Evolutionary conservation across 1,140 invertebrate species (phyloP), one percentile per base, ranked within the genome.

Genomic region (Carposina sasakii): DNA sequence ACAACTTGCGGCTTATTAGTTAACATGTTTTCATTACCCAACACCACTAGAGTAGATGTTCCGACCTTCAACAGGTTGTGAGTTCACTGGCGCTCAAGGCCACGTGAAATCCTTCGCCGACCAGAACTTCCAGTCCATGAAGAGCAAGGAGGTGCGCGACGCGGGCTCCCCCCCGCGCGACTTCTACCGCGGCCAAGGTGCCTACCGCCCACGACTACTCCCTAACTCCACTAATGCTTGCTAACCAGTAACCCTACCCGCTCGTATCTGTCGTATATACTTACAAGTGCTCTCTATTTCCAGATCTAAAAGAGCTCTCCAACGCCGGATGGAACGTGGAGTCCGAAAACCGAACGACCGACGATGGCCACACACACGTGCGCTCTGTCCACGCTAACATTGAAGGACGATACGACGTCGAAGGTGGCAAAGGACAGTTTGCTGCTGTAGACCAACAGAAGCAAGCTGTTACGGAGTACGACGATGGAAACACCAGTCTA

Each of bases 121-220:
- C 81, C 91, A 92, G 71, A 91, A 88, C 60, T 93, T 92, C 76
- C 85, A 91, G 64, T 90, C 90, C 37, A 87, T 93, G 71, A 93
- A 93, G 85, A 89, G 87, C 37, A 92, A 93, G 78, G 92, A 93
- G 79, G 90, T 92, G 15, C 85, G 91, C 33, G 92, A 93, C 67
- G 92, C 91, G 3, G 90, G 90, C 71, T 92, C 90, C 21, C 92
- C 92, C 2, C 90, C 89, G 12, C 87, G 89, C 59, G 90, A 90
- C 58, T 86, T 87, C 65, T 87, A 85, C 65, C 81, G 77, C 61
- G 76, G 77, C 70, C 76, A 79, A 81, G 77, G 77, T 81, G 69
- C 73, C 57, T 62, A 68, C 67, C 52, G 53, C 52, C 65, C 55
- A 51, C 12, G 31, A 13, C 5, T n/a, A 13, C 12, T 30, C 51